Base-by-base conservation (phyloP, 2,113 vertebrate species). In the Felis catus region DNA sequence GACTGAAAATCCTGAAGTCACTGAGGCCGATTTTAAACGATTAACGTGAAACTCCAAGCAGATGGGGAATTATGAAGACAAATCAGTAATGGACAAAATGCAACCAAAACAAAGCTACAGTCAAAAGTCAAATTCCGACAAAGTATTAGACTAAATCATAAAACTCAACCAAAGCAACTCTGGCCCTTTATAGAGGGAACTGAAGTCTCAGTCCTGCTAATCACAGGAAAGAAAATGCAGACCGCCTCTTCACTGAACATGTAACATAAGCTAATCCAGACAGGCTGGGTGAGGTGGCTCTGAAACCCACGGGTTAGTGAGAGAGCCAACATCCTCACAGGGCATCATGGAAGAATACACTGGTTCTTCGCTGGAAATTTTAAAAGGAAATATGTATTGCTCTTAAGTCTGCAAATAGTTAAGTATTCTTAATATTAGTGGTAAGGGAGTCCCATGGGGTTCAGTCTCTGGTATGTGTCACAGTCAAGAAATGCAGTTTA, bases 31-130 rank as follows among this genome's bases (percentile, higher is more conserved):
- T 61, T 91, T 88, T 29, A 96, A 97, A 27, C 19, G 14, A 51
- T 53, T 83, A 55, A 45, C 18, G 82, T 63, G 84, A 78, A 94
- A 94, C 45, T 76, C 74, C 91, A 95, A 93, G 89, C 84, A 94
- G 81, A 82, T 85, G 71, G 89, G 41, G n/a, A 90, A 88, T 74
- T 80, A 61, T 68, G 66, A 92, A 94, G 61, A 39, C 53, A 91
- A 68, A 68, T 66, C 63, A 58, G 29, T 55, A 82, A 74, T 12
- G 36, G 25, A 31, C 29, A 91, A 96, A 71, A 88, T 27, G 8
- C 33, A 93, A 87, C 9, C 0, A 3, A 86, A 93, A 85, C 48
- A 95, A 97, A 88, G 51, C 78, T 58, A 84, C 5, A 9, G 58
- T 39, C 33, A 41, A 94, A 89, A 84, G 27, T 41, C 53, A 95